Base-by-base conservation (phyloP, 2,888 invertebrate species). In the Caenorhabditis sulstoni region DNA sequence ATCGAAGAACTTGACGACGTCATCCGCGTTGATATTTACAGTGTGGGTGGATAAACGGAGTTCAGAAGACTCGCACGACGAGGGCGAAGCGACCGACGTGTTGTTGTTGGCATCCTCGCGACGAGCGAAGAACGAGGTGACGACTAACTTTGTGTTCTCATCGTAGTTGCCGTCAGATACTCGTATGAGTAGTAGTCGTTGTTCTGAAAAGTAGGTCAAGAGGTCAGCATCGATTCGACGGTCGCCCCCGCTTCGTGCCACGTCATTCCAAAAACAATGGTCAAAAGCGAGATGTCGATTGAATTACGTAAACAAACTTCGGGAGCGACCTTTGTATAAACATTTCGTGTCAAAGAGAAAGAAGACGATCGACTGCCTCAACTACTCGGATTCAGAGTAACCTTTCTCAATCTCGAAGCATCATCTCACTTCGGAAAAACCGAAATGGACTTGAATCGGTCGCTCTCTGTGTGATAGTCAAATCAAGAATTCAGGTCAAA, bases 141-240 rank as follows among this genome's bases (percentile, higher is more conserved):
- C 77, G 29, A 65, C 61, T 77, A 70, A 53, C 35, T 65, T 65
- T 11, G 77, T 77, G 47, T 77, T 70, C 18, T 76, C 76, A 22
- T 78, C 78, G 45, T 71, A 61, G 61, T 71, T 66, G 18, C 29
- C 23, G 52, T 79, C 79, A 79, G 73, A 79, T 62, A 79, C 79
- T 79, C 73, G 79, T 79, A 79, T 73, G 73, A 79, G 79, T 59
- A 77, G 68, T 79, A 57, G 79, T 73, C 79, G 79, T 79, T 74
- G 79, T 79, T 73, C 79, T 79, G 79, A 8, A 78, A 18, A 57
- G 4, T 41, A 22, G 57, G 53, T 53, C 41, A 66, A 45, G 52
- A 20, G 20, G 47, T 66, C 55, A 47, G 22, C 37, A 37, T 14
- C 18, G 22, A 20, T 37, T 29, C n/a, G n/a, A n/a, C n/a, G n/a